These are phyloP conservation scores for Aspidapion aeneum DNA, from an alignment of 2,888 invertebrate genomes.

Conservation along the genomic window DNA sequence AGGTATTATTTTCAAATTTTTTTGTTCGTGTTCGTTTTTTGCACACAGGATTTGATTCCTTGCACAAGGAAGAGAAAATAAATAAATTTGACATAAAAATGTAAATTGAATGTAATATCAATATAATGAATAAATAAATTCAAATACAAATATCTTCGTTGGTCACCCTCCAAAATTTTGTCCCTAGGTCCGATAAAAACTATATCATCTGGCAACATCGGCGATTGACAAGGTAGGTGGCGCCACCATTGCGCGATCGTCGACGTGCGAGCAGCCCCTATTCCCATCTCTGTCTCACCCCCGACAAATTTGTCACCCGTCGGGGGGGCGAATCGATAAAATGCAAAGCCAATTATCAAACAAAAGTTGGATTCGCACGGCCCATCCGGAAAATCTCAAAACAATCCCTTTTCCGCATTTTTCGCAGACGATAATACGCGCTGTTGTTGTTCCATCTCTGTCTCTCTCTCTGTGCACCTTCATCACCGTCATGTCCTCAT, in stretches of 20 bases:
- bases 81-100: no score
- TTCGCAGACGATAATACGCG: not conserved
- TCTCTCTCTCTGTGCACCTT: constrained; percentile 47
- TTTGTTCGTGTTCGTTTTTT: no score
- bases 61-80: no score
- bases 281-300: constrained; percentile 16
- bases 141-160: no score
- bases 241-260: constrained; percentile 53
- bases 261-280: constrained; percentile 13
- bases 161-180: no score
- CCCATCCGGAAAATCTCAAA: not conserved
- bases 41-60: no score
- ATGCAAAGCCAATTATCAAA: constrained; percentile 18
- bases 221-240: constrained; percentile 70
- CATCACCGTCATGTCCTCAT: constrained; percentile 55
- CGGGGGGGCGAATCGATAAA: constrained; percentile 23
- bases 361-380: not conserved
- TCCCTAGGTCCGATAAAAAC: no score
- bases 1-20: no score
- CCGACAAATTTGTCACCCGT: constrained; percentile 16
- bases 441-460: constrained; percentile 38
- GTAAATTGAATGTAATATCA: no score
- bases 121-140: no score
- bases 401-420: not conserved
- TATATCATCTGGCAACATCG: not conserved